Conservation (phyloP, 2,113 vertebrate genomes). For the Toxotes jaculatrix region DNA sequence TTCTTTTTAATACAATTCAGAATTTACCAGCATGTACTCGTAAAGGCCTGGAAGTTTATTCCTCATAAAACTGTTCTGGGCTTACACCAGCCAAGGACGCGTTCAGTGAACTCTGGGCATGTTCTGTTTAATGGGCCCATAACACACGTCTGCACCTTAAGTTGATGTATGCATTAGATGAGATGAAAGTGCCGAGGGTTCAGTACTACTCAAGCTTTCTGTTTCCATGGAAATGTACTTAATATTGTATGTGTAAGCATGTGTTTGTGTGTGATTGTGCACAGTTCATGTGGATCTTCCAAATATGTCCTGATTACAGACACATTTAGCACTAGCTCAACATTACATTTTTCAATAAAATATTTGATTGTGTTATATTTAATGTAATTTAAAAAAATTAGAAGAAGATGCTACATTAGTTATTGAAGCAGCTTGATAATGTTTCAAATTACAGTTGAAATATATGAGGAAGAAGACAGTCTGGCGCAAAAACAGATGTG, state of each 20-base stretch:
- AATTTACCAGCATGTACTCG: constrained; percentile 52
- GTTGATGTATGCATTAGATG: constrained; percentile 25
- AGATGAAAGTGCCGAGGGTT: constrained; percentile 8
- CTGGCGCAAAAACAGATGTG: too few relatives aligned
- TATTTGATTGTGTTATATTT: neutral
- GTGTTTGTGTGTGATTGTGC: neutral
- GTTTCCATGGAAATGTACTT: constrained; percentile 13
- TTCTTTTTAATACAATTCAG: constrained; percentile 53
- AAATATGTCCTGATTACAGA: neutral
- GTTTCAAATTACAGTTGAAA: neutral
- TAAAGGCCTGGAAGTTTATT: constrained; percentile 52
- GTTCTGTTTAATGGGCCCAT: constrained; percentile 46
- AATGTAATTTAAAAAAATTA: neutral
- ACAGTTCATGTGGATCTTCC: neutral
- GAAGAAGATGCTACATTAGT: neutral
- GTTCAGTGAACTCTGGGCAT: constrained; percentile 47
- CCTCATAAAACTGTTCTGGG: constrained; percentile 48
- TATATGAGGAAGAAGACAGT: too few relatives aligned
- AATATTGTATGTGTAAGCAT: neutral
- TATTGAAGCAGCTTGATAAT: neutral
- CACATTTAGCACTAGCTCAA: neutral
- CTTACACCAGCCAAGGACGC: constrained; percentile 38
- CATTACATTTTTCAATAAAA: neutral
- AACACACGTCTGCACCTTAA: constrained; percentile 33
- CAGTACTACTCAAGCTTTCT: neutral